Evolutionary conservation across 2,888 invertebrate genomes (phyloP).

Genomic region (Stenurella melanura): DNA sequence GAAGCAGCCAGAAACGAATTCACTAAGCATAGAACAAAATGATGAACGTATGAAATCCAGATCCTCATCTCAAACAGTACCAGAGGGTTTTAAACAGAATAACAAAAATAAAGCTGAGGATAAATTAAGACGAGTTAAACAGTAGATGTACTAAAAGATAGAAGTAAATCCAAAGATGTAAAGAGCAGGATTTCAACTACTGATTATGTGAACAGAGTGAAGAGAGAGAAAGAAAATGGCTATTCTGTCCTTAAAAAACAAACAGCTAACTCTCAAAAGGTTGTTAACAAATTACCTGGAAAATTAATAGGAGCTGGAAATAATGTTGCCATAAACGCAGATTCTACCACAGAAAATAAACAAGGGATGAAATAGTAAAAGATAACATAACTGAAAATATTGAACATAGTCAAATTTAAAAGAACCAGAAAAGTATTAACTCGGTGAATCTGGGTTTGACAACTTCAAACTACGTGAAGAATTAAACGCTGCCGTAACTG

Average conservation of each 20-base stretch:
- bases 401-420: neutral
- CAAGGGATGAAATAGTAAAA: neutral
- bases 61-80: constrained; percentile 3
- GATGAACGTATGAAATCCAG: neutral
- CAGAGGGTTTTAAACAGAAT: constrained; percentile 20
- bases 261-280: neutral
- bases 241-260: constrained; percentile 19
- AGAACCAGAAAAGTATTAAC: neutral
- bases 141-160: constrained; percentile 33
- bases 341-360: neutral
- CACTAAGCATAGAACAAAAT: neutral
- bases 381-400: neutral
- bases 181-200: constrained; percentile 29
- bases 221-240: constrained; percentile 32
- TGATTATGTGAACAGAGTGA: constrained; percentile 22
- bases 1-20: neutral
- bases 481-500: constrained; percentile 47
- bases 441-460: constrained; percentile 49
- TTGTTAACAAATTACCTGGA: neutral
- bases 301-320: neutral
- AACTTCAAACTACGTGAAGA: constrained; percentile 55
- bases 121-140: constrained; percentile 41
- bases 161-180: constrained; percentile 20
- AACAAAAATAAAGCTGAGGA: constrained; percentile 14
- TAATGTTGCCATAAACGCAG: neutral